Percentiles rank a stretch among this genome's conserved stretches.
Evolutionary conservation across 2,113 vertebrate species (phyloP).

Genomic region (Zosterops lateralis): DNA sequence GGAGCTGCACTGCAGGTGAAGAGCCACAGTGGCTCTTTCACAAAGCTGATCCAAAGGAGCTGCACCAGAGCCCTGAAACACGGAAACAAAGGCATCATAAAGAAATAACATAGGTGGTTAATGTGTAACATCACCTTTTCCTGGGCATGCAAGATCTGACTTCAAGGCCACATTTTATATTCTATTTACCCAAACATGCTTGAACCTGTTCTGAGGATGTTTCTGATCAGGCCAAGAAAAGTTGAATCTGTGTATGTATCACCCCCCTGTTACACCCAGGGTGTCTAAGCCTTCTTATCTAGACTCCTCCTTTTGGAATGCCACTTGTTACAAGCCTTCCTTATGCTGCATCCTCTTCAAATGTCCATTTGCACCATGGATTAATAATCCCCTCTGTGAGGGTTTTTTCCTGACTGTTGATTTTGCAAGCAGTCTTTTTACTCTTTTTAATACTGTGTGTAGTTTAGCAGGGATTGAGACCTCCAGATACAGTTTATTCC

Average conservation of each 20-base stretch:
- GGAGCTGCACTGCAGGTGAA: background rate
- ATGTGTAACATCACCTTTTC: background rate
- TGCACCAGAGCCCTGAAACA: background rate
- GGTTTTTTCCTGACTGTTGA: background rate
- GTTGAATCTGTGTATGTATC: rapidly evolving
- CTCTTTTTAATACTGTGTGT: background rate
- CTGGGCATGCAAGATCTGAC: background rate
- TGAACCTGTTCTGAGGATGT: rapidly evolving
- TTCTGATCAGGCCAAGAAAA: background rate
- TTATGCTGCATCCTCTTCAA: background rate
- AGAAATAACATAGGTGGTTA: background rate
- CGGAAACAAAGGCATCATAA: background rate
- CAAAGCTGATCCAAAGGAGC: background rate
- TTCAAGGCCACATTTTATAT: background rate
- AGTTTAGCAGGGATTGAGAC: background rate
- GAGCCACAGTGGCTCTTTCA: background rate
- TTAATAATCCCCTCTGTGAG: background rate
- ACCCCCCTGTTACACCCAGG: background rate
- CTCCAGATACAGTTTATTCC: background rate
- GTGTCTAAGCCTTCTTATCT: background rate
- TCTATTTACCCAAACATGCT: rapidly evolving
- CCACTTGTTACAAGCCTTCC: background rate
- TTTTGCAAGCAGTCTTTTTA: background rate
- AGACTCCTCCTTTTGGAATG: background rate
- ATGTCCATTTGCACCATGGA: background rate